Evolutionary conservation across 2,113 vertebrate genomes (phyloP).

Genomic region (Oryzias melastigma): DNA sequence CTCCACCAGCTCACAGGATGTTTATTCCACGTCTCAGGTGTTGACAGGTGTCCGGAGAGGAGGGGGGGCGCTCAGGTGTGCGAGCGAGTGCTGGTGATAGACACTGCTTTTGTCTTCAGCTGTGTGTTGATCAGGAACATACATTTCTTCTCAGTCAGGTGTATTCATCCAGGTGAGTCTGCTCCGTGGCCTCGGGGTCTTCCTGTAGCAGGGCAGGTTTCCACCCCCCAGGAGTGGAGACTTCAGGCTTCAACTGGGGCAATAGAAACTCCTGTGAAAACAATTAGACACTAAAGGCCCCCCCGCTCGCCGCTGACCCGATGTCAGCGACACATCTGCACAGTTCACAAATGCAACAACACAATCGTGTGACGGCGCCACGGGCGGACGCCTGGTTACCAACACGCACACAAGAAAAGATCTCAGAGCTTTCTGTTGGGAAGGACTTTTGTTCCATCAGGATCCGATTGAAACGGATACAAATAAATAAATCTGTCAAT

Average conservation of each 20-base stretch:
- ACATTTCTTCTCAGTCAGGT: constrained; percentile 31
- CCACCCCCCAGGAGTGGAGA: constrained; percentile 54
- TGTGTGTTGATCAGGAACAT: constrained; percentile 46
- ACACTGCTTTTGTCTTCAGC: constrained; percentile 69
- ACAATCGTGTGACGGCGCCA: too few species aligned
- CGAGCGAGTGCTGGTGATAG: constrained; percentile 37
- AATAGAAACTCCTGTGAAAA: constrained; percentile 65
- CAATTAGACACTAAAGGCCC: constrained; percentile 73
- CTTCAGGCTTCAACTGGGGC: constrained; percentile 63
- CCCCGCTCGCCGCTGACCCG: constrained; percentile 43
- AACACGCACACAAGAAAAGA: too few species aligned
- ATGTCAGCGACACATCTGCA: constrained; percentile 49
- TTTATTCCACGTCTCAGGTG: constrained; percentile 73
- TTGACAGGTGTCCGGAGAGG: constrained; percentile 65
- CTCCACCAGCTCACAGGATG: constrained; percentile 62
- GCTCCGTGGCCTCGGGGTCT: constrained; percentile 69
- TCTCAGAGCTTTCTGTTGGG: too few species aligned
- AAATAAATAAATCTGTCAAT: too few species aligned
- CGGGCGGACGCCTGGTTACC: too few species aligned
- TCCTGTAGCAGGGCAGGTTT: constrained; percentile 75
- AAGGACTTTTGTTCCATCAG: too few species aligned
- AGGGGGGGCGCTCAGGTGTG: constrained; percentile 24
- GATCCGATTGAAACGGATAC: too few species aligned
- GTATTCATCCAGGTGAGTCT: constrained; percentile 40
- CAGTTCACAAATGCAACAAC: too few species aligned